Percentiles rank a stretch among this genome's conserved stretches.
Evolutionary conservation across 2,113 vertebrate genomes (phyloP).

Genomic region (Chitala chitala): DNA sequence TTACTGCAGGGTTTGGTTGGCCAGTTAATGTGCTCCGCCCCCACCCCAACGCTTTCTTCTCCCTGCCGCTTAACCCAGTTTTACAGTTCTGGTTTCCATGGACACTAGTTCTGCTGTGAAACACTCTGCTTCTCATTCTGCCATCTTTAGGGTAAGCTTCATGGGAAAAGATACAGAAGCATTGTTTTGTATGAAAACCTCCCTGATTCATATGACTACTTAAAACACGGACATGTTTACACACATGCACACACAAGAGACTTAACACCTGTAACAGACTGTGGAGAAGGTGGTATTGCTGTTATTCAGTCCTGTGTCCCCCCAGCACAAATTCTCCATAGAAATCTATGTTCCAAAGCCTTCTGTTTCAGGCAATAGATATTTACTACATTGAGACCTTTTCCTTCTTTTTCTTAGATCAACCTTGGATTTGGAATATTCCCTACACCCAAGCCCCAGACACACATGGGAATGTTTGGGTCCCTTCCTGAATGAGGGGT

Average conservation of each 20-base stretch:
- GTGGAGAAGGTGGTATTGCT: too few species aligned
- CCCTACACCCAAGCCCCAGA: slow-evolving; percentile 82
- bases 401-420: slow-evolving; percentile 68
- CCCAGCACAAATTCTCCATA: too few species aligned
- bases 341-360: not conserved
- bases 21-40: not conserved
- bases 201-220: too few species aligned
- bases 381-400: not conserved
- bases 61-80: slow-evolving; percentile 16
- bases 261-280: too few species aligned
- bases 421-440: slow-evolving; percentile 96
- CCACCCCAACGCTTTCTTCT: not conserved
- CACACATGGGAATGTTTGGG: slow-evolving; percentile 91
- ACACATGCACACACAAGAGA: too few species aligned
- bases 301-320: too few species aligned
- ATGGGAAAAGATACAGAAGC: too few species aligned
- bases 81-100: slow-evolving; percentile 38
- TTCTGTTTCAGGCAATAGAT: not conserved
- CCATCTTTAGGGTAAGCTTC: not conserved
- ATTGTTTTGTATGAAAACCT: too few species aligned
- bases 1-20: not conserved
- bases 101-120: slow-evolving; percentile 27
- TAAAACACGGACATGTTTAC: too few species aligned
- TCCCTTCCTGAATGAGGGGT: slow-evolving; percentile 70
- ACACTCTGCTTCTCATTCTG: not conserved